A percentile compares a stretch with the other conserved stretches of the same genome.
These are phyloP conservation scores for Hermetia illucens DNA, from an alignment of 1,140 invertebrate species.

Conservation along the genomic window DNA sequence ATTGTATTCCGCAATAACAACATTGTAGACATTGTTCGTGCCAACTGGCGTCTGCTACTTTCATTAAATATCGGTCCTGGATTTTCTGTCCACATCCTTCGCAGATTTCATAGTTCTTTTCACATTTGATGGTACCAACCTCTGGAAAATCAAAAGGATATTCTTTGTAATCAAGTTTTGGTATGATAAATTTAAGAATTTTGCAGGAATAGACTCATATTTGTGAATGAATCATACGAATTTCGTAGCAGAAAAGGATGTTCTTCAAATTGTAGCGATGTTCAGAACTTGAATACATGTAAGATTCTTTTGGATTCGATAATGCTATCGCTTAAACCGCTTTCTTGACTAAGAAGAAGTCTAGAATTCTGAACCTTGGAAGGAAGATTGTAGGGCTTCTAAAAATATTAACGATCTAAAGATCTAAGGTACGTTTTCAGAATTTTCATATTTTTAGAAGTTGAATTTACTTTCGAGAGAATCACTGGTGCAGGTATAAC, in stretches of 20 bases:
- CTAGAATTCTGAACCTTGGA: too few relatives aligned
- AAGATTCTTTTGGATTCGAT: too few relatives aligned
- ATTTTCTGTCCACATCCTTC: conserved; percentile 85
- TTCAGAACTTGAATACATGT: too few relatives aligned
- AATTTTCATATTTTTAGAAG: too few relatives aligned
- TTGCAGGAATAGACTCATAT: neutral
- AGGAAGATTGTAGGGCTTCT: too few relatives aligned
- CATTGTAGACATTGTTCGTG: conserved; percentile 89
- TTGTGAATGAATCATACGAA: neutral
- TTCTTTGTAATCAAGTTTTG: too few relatives aligned
- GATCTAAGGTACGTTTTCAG: too few relatives aligned
- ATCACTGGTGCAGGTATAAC: too few relatives aligned
- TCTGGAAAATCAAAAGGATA: conserved; percentile 12
- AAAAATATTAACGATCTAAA: too few relatives aligned
- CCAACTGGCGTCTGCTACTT: conserved; percentile 81
- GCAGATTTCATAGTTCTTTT: conserved; percentile 61
- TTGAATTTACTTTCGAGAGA: too few relatives aligned
- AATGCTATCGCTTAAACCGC: too few relatives aligned
- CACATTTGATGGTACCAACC: conserved; percentile 43
- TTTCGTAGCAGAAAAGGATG: neutral
- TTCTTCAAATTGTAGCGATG: neutral
- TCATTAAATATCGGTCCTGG: conserved; percentile 81
- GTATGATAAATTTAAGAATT: neutral
- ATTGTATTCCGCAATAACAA: conserved; percentile 70
- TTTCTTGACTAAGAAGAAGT: too few relatives aligned